Evolutionary conservation across 2,113 vertebrate genomes (phyloP).

Genomic region (Pristiophorus japonicus): DNA sequence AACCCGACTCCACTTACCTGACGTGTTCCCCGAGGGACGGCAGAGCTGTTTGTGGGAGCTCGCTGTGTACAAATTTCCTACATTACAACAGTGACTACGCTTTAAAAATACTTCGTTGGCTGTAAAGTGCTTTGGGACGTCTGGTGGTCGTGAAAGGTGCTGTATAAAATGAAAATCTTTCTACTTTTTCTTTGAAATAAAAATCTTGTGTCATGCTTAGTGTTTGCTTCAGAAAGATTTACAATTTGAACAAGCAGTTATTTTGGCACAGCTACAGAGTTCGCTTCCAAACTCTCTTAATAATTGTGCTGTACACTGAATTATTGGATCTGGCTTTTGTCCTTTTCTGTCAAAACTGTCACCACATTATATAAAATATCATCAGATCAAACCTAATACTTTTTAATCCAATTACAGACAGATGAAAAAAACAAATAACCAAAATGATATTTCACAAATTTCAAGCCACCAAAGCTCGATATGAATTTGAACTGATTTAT

Average conservation of each 20-base stretch:
- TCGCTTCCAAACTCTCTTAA: background rate
- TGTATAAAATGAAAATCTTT: too few species aligned
- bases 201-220: too few species aligned
- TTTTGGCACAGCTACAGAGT: background rate
- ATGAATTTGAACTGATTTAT: background rate
- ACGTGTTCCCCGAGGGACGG: too few species aligned
- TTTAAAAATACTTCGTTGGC: too few species aligned
- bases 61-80: too few species aligned
- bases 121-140: too few species aligned
- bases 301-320: background rate
- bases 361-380: background rate
- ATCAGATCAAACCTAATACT: background rate
- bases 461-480: background rate
- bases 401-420: background rate
- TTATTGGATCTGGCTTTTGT: background rate
- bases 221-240: background rate
- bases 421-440: background rate
- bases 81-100: too few species aligned
- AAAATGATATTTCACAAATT: background rate
- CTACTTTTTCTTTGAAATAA: background rate
- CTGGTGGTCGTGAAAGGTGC: too few species aligned
- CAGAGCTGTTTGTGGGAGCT: too few species aligned
- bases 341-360: background rate
- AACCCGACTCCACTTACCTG: too few species aligned
- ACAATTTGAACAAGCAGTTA: background rate